Base-by-base conservation (phyloP, 2,888 invertebrate species). In the Cybosia mesomella region DNA sequence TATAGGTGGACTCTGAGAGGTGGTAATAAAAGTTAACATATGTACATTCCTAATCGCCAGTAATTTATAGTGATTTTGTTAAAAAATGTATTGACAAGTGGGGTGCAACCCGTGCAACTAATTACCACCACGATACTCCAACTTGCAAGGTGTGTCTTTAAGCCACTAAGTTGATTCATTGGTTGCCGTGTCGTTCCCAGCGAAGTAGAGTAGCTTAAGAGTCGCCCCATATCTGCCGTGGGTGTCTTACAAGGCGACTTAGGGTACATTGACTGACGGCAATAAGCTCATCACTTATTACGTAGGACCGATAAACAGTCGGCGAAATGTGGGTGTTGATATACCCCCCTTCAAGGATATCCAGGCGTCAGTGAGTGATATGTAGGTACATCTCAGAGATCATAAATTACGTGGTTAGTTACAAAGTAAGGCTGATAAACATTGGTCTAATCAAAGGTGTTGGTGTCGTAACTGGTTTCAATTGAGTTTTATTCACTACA, bases 391-490 rank as follows among this genome's bases (percentile, higher is more conserved):
- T 1, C 43, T 43, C 43, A 18, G 2, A 4, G 49, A n/a, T 49
- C n/a, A 49, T 49, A n/a, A 49, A 49, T 49, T 49, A 18, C 49
- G 8, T n/a, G n/a, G 15, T 43, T 18, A 7, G 18, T 49, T 49
- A 49, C 49, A 49, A 49, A n/a, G 49, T 49, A 49, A n/a, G 49
- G n/a, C n/a, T 49, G 8, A 49, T 18, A 18, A 49, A n/a, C 49
- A 49, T 49, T 49, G n/a, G n/a, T 49, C 49, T n/a, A 49, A 49
- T 49, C 49, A 49, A 49, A 49, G 49, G n/a, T 49, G 49, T 49
- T 5, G 18, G 49, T n/a, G 7, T 34, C 34, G 34, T n/a, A 9
- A 49, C 49, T n/a, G 9, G 49, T 49, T 49, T 8, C 5, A 49
- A 49, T 49, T 49, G 9, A 49, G 49, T 9, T 43, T 49, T 49